Conservation (phyloP, 2,797 vertebrate genomes). For the Taeniopygia guttata region DNA sequence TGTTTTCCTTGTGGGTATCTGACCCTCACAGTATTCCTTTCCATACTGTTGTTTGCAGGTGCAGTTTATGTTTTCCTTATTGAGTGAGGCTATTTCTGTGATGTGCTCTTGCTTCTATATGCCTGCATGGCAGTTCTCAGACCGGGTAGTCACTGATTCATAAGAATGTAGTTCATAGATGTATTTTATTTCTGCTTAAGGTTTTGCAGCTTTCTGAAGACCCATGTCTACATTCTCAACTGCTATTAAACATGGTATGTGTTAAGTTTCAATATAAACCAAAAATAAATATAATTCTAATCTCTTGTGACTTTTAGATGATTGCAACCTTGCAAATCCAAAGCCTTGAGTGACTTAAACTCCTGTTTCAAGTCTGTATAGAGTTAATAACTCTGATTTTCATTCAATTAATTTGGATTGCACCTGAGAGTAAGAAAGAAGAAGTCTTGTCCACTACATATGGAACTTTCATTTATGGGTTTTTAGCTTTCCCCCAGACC, state of each 20-base stretch:
- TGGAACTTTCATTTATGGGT: background rate
- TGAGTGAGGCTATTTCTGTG: background rate
- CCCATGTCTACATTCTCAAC: background rate
- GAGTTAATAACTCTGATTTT: background rate
- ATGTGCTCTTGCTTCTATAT: background rate
- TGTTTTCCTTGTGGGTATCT: background rate
- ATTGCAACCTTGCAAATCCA: background rate
- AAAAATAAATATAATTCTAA: background rate
- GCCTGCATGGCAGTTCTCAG: background rate
- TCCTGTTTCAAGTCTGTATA: background rate
- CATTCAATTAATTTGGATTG: background rate
- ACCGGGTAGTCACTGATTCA: background rate
- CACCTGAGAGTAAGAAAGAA: background rate
- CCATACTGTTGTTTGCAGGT: background rate
- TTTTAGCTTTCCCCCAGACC: background rate
- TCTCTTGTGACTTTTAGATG: background rate
- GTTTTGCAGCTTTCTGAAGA: conserved; percentile 8
- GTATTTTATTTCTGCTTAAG: background rate
- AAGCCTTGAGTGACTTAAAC: background rate
- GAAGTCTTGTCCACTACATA: background rate
- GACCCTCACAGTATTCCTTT: background rate
- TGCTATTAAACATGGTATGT: background rate
- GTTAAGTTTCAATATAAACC: background rate
- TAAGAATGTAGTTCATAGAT: background rate
- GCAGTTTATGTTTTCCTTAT: background rate